These are phyloP conservation scores for Diadromus collaris DNA, from an alignment of 2,888 invertebrate genomes.

Conservation along the genomic window DNA sequence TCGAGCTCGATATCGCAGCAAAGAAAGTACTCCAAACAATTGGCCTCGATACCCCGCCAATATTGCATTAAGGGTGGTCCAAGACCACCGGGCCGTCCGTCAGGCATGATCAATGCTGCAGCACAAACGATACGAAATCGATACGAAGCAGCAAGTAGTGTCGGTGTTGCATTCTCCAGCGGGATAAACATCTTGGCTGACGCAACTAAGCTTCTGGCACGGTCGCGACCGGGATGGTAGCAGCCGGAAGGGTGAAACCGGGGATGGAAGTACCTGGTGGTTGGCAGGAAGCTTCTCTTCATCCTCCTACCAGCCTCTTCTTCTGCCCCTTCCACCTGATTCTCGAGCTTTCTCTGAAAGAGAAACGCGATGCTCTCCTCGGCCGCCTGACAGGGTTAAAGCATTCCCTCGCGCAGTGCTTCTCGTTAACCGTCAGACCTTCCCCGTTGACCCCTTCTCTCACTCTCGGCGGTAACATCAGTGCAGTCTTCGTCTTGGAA, in stretches of 20 bases:
- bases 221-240: slow-evolving; percentile 15
- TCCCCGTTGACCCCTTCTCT: slow-evolving; percentile 3
- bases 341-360: slow-evolving; percentile 24
- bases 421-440: slow-evolving; percentile 54
- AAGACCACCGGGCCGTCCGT: slow-evolving; percentile 13
- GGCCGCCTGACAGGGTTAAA: slow-evolving; percentile 48
- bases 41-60: background rate
- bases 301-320: background rate
- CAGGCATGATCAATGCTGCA: slow-evolving; percentile 9
- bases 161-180: slow-evolving; percentile 26
- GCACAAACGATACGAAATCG: background rate
- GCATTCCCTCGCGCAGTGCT: slow-evolving; percentile 39
- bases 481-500: slow-evolving; percentile 29
- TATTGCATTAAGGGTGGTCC: background rate
- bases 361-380: slow-evolving; percentile 48
- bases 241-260: slow-evolving; percentile 50
- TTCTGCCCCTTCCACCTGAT: slow-evolving; percentile 1
- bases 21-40: background rate
- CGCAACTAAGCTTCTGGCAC: slow-evolving; percentile 41
- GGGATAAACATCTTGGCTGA: slow-evolving; percentile 53
- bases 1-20: too few relatives aligned
- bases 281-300: slow-evolving; percentile 50
- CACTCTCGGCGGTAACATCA: slow-evolving; percentile 30
- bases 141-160: background rate
- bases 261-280: slow-evolving; percentile 48